Evolutionary conservation across 1,140 invertebrate genomes (phyloP), one percentile per base, ranked within the genome.

Genomic region (Panagrolaimus sp.): DNA sequence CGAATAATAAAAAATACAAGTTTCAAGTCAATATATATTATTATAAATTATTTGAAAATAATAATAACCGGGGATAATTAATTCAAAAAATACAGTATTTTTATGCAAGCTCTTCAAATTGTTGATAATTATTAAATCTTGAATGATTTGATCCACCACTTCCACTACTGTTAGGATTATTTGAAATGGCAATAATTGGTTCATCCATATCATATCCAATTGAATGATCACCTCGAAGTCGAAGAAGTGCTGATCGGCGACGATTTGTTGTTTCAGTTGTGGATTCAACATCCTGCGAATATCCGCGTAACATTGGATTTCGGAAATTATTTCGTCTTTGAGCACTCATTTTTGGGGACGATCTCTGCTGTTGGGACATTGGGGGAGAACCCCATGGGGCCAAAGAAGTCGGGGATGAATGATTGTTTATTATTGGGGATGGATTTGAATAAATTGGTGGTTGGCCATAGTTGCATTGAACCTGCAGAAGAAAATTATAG

Each of bases 391-490:
- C 52, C 52, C 52, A 58, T 21, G 21, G 21, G 17, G 52, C 21
- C 5, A 28, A 21, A 1, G 9, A 24, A 21, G 52, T 26, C 15
- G 52, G 10, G 12, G 52, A 58, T 24, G 52, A 58, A 28, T 58
- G 52, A 26, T 58, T 58, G 21, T n/a, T 21, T n/a, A 26, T 21
- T n/a, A 58, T 28, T 21, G 52, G 17, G 10, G 52, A 12, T 0
- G 52, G 52, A 28, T 26, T 17, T 21, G 8, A 12, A 28, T 58
- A 58, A 28, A 28, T 26, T 24, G 52, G 52, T 28, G 52, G 21
- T 21, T 58, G 52, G 17, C 52, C 52, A 28, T 58, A 58, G 52
- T 58, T 58, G n/a, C 52, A 58, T 58, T 58, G 52, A 12, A 58
- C 52, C 52, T 58, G 17, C 10, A 58, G 17, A 26, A 52, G 17